phyloP scores from a whole-genome alignment of 64 coral and sea anemone genomes.

The Acropora tenuis region DNA sequence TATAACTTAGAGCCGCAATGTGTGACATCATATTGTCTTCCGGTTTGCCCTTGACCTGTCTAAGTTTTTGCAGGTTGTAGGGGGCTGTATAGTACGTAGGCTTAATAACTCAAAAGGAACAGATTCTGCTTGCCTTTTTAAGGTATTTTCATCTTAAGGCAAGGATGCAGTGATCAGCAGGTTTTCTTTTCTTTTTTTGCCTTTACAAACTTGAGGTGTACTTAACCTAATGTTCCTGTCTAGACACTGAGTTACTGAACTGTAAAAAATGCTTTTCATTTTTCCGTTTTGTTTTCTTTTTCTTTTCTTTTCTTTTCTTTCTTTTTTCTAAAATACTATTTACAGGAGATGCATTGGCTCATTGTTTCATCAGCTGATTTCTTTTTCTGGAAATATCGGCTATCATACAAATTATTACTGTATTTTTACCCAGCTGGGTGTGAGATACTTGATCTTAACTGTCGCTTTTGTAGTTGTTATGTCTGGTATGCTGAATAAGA shows the following conservation, averaged over 20 bases:
- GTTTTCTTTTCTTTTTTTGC: too few relatives aligned
- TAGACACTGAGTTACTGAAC: background rate
- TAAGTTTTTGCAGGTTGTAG: too few relatives aligned
- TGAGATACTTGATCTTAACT: background rate
- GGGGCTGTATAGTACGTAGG: too few relatives aligned
- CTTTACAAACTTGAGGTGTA: background rate
- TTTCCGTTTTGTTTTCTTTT: too few relatives aligned
- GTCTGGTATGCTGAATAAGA: background rate
- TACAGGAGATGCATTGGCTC: too few relatives aligned
- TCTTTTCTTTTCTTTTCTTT: background rate
- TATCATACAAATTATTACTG: background rate
- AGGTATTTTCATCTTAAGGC: too few relatives aligned
- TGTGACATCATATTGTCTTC: too few relatives aligned
- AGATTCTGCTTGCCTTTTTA: too few relatives aligned
- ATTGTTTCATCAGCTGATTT: background rate
- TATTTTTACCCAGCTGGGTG: background rate
- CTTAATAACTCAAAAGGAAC: too few relatives aligned
- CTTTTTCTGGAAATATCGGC: background rate
- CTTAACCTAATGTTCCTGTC: background rate
- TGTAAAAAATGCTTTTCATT: background rate
- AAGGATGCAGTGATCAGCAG: too few relatives aligned
- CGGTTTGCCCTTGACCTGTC: too few relatives aligned
- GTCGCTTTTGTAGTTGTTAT: background rate
- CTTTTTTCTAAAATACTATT: background rate
- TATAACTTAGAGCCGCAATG: too few relatives aligned